phyloP scores from a whole-genome alignment of 2,888 invertebrate species.

The Erebia aethiops region DNA sequence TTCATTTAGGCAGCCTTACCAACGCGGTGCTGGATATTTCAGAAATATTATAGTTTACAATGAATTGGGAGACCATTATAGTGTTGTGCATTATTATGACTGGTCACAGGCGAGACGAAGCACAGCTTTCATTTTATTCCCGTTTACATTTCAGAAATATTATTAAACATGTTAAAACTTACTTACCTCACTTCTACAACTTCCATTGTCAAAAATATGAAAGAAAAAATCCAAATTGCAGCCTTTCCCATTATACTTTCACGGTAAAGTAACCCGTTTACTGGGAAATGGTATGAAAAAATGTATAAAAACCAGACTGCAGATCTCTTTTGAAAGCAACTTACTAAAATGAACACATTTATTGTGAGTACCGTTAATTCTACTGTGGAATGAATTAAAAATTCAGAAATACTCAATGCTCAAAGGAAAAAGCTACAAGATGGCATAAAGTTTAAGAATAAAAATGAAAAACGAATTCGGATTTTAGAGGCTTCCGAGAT shows the following conservation, averaged over 20 bases:
- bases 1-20: no score
- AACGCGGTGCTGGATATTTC: no score
- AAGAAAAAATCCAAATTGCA: background rate
- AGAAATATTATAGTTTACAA: no score
- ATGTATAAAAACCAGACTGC: slow-evolving; percentile 25
- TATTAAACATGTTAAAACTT: background rate
- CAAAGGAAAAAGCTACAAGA: slow-evolving; percentile 31
- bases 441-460: slow-evolving; percentile 28
- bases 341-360: slow-evolving; percentile 31
- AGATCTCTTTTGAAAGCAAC: slow-evolving; percentile 28
- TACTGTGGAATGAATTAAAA: slow-evolving; percentile 32
- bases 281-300: slow-evolving; percentile 29
- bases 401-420: slow-evolving; percentile 33
- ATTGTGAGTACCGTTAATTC: slow-evolving; percentile 35
- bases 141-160: no score
- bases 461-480: slow-evolving; percentile 29
- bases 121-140: no score
- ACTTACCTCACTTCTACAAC: background rate
- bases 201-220: background rate
- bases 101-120: no score
- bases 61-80: no score
- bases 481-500: slow-evolving; percentile 30
- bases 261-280: slow-evolving; percentile 33
- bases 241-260: slow-evolving; percentile 4
- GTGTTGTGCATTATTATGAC: no score